These are phyloP conservation scores for Drosophila glabriapex DNA, from an alignment of 2,888 invertebrate genomes.

Conservation along the genomic window DNA sequence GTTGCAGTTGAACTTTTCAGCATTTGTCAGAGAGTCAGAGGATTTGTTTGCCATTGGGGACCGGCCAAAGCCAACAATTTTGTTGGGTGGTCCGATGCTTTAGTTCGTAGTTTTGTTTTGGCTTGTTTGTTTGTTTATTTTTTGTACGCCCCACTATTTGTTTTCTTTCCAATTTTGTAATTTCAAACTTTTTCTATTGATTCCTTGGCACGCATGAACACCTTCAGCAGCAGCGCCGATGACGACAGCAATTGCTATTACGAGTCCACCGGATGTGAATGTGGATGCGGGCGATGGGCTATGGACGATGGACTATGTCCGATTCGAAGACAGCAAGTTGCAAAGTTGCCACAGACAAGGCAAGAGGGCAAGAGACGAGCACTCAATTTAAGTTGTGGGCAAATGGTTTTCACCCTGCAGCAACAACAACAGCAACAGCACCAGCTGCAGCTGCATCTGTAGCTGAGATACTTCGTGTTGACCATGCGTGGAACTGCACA, in stretches of 20 bases:
- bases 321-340: slow-evolving; percentile 59
- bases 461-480: slow-evolving; percentile 50
- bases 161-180: slow-evolving; percentile 80
- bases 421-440: neutral
- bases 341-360: slow-evolving; percentile 52
- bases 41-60: slow-evolving; percentile 77
- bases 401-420: slow-evolving; percentile 33
- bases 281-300: slow-evolving; percentile 10
- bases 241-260: slow-evolving; percentile 64
- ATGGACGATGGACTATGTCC: slow-evolving; percentile 8
- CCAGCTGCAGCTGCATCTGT: slow-evolving; percentile 30
- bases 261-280: slow-evolving; percentile 36
- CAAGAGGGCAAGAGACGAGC: slow-evolving; percentile 25
- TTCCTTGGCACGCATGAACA: slow-evolving; percentile 80
- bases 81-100: slow-evolving; percentile 35
- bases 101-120: slow-evolving; percentile 34
- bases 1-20: slow-evolving; percentile 76
- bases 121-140: slow-evolving; percentile 33
- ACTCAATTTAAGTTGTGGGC: slow-evolving; percentile 77
- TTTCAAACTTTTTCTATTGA: slow-evolving; percentile 80
- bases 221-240: slow-evolving; percentile 70
- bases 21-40: slow-evolving; percentile 79
- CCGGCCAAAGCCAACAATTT: slow-evolving; percentile 62
- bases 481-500: slow-evolving; percentile 76
- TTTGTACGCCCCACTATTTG: slow-evolving; percentile 70